Conservation (phyloP, 2,797 vertebrate species). For the Pseudopleuronectes americanus region DNA sequence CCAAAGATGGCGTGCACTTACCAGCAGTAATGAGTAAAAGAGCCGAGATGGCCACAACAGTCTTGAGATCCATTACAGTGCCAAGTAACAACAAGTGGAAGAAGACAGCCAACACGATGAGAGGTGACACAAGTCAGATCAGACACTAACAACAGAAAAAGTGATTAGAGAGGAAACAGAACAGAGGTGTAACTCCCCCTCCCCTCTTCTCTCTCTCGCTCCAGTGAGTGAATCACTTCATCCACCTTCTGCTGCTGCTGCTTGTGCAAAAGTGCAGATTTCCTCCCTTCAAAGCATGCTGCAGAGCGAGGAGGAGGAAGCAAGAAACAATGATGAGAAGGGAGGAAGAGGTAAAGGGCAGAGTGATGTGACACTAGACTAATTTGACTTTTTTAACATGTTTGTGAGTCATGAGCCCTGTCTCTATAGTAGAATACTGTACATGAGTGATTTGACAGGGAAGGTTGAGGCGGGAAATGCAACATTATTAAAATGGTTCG, state of each 20-base stretch:
- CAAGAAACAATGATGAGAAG: constrained; percentile 45
- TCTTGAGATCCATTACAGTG: constrained; percentile 64
- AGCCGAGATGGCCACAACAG: constrained; percentile 44
- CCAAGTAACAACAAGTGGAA: neutral
- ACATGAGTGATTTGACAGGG: neutral
- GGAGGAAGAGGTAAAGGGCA: constrained; percentile 57
- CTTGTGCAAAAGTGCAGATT: constrained; percentile 78
- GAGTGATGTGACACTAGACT: constrained; percentile 6
- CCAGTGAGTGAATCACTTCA: constrained; percentile 71
- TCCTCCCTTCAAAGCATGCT: constrained; percentile 82
- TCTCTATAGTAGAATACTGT: neutral
- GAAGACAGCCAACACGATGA: constrained; percentile 3
- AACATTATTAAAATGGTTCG: neutral
- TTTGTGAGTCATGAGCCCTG: constrained; percentile 10
- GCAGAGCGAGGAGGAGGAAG: constrained; percentile 53
- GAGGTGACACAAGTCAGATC: constrained; percentile 29
- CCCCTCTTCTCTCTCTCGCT: constrained; percentile 37
- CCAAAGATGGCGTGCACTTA: constrained; percentile 54
- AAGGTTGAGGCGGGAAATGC: neutral
- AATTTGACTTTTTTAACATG: neutral
- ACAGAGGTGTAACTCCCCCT: constrained; percentile 67
- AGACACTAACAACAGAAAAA: constrained; percentile 49
- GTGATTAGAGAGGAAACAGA: constrained; percentile 77
- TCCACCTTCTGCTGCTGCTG: constrained; percentile 49
- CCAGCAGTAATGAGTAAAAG: constrained; percentile 44